Conservation (phyloP, 1,140 invertebrate species). For the Holcopasites calliopsidis region DNA sequence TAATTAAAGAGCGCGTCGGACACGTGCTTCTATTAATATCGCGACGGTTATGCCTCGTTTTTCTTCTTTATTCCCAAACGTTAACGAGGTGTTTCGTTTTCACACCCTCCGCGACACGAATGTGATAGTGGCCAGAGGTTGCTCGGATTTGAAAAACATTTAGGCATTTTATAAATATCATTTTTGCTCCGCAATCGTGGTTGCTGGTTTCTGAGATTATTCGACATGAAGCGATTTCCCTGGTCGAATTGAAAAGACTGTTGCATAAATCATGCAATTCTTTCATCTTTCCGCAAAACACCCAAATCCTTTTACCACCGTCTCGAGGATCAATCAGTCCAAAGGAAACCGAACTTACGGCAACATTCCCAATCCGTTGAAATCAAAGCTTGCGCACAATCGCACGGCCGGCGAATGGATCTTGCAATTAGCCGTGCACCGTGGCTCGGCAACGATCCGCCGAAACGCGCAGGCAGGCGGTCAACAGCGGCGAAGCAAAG, state of each 20-base stretch:
- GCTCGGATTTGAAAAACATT: too few relatives aligned
- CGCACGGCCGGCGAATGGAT: too few relatives aligned
- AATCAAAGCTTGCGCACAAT: not conserved
- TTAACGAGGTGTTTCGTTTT: not conserved
- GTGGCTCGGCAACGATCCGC: not conserved
- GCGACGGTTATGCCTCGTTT: conserved; percentile 1
- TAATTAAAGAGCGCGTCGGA: conserved; percentile 25
- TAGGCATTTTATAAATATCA: too few relatives aligned
- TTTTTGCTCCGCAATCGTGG: too few relatives aligned
- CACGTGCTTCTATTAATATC: conserved; percentile 38
- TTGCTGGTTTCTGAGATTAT: too few relatives aligned
- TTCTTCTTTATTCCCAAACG: not conserved
- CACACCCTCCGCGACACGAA: not conserved
- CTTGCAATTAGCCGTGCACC: too few relatives aligned
- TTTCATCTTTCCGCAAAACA: too few relatives aligned
- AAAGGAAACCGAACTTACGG: too few relatives aligned
- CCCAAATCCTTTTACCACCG: not conserved
- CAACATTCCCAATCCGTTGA: not conserved
- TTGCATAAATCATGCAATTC: too few relatives aligned
- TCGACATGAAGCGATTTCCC: too few relatives aligned
- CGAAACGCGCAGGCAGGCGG: not conserved
- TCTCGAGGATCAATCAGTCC: not conserved
- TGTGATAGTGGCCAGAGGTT: too few relatives aligned
- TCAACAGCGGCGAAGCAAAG: not conserved
- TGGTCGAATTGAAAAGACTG: too few relatives aligned